Conservation (phyloP, 2,888 invertebrate species). For the Allygus modestus region DNA sequence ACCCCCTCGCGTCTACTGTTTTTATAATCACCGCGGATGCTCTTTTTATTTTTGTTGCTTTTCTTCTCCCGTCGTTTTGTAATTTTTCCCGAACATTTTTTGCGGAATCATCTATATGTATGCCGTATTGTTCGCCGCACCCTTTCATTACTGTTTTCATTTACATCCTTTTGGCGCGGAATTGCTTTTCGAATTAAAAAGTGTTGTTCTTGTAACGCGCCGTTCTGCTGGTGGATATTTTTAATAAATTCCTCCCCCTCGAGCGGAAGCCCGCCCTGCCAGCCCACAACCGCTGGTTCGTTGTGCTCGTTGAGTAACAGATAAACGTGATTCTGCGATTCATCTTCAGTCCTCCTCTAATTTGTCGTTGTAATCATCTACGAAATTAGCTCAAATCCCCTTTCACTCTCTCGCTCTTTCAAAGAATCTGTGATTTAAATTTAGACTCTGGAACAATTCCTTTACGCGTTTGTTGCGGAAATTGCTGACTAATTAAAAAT, state of each 20-base stretch:
- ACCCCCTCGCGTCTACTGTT: slow-evolving; percentile 50
- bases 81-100: slow-evolving; percentile 62
- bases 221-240: slow-evolving; percentile 38
- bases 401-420: slow-evolving; percentile 26
- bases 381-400: slow-evolving; percentile 58
- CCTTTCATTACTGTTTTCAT: slow-evolving; percentile 62
- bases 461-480: neutral
- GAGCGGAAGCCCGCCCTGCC: neutral
- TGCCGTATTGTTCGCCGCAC: slow-evolving; percentile 56
- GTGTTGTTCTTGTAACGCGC: slow-evolving; percentile 54
- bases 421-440: slow-evolving; percentile 26
- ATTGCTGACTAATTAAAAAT: neutral
- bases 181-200: slow-evolving; percentile 62
- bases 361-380: slow-evolving; percentile 57
- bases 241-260: slow-evolving; percentile 32
- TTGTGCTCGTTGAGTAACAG: slow-evolving; percentile 55
- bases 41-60: slow-evolving; percentile 63
- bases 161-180: slow-evolving; percentile 57
- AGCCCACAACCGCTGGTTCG: neutral
- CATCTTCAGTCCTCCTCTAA: slow-evolving; percentile 49
- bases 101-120: slow-evolving; percentile 58
- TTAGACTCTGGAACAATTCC: slow-evolving; percentile 13
- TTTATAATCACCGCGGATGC: slow-evolving; percentile 62
- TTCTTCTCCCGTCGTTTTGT: slow-evolving; percentile 59
- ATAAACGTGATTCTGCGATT: slow-evolving; percentile 53